Conservation (phyloP, 2,888 invertebrate genomes). For the Crocallis elinguaria region DNA sequence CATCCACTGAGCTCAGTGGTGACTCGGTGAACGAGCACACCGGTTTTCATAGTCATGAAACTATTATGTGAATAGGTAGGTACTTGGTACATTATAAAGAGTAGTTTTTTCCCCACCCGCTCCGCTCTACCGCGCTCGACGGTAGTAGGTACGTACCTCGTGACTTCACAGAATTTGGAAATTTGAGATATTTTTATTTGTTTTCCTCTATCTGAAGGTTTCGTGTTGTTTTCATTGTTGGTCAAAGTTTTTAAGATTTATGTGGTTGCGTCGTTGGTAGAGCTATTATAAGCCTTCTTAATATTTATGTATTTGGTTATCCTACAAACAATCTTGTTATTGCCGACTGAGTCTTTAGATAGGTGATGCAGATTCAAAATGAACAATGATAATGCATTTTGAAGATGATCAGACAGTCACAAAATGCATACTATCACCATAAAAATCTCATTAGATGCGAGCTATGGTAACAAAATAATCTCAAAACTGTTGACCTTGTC, state of each 20-base stretch:
- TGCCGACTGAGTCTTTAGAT: not conserved
- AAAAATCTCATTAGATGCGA: not conserved
- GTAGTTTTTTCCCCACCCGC: slow-evolving; percentile 62
- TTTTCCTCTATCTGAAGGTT: slow-evolving; percentile 36
- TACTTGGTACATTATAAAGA: slow-evolving; percentile 40
- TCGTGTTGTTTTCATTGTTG: slow-evolving; percentile 9
- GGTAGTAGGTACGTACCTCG: slow-evolving; percentile 42
- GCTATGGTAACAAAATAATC: slow-evolving; percentile 21
- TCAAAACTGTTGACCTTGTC: slow-evolving; percentile 48
- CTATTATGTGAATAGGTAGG: slow-evolving; percentile 27
- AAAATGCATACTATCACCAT: not conserved
- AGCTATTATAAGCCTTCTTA: not conserved
- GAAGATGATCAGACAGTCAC: too few species aligned
- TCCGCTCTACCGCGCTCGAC: slow-evolving; percentile 62
- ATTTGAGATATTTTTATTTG: slow-evolving; percentile 39
- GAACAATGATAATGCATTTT: too few species aligned
- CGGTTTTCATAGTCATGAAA: slow-evolving; percentile 23
- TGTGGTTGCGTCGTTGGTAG: not conserved
- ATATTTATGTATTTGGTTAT: not conserved
- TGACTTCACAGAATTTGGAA: slow-evolving; percentile 64
- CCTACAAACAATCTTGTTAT: not conserved
- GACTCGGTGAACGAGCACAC: slow-evolving; percentile 32
- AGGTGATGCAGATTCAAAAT: not conserved
- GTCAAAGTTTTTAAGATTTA: slow-evolving; percentile 8
- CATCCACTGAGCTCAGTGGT: slow-evolving; percentile 34